phyloP scores from a whole-genome alignment of 1,140 invertebrate genomes.

The Nixonia krombeini region DNA sequence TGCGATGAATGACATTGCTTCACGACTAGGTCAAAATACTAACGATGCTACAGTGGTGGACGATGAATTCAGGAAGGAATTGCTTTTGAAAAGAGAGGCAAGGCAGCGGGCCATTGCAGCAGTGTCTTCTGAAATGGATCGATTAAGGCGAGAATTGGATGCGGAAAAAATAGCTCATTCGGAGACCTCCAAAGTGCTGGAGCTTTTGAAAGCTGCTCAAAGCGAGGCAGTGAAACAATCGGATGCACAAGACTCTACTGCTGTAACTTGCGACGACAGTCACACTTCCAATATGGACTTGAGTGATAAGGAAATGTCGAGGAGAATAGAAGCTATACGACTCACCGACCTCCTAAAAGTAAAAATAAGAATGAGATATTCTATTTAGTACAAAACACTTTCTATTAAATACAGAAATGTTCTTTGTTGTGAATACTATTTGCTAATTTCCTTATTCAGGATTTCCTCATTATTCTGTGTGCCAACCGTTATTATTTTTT shows the following conservation, averaged over 20 bases:
- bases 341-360: conserved; percentile 60
- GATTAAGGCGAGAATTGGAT: conserved; percentile 62
- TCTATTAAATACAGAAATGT: too few species aligned
- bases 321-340: conserved; percentile 51
- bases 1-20: not conserved
- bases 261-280: conserved; percentile 13
- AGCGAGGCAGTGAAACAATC: conserved; percentile 26
- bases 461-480: too few species aligned
- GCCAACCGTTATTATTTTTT: too few species aligned
- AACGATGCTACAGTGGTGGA: not conserved
- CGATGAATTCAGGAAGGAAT: conserved; percentile 68
- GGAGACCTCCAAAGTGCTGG: conserved; percentile 60
- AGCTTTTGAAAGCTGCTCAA: conserved; percentile 54
- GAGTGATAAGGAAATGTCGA: conserved; percentile 6
- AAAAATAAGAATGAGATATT: too few species aligned
- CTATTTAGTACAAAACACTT: too few species aligned
- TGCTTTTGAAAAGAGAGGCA: conserved; percentile 64
- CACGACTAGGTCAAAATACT: conserved; percentile 11
- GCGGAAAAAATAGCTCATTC: conserved; percentile 67
- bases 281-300: conserved; percentile 7
- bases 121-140: conserved; percentile 68
- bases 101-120: conserved; percentile 67
- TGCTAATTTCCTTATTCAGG: too few species aligned
- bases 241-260: conserved; percentile 19
- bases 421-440: too few species aligned